These are phyloP conservation scores for Andrena praecox DNA, from an alignment of 2,888 invertebrate genomes.

Conservation along the genomic window DNA sequence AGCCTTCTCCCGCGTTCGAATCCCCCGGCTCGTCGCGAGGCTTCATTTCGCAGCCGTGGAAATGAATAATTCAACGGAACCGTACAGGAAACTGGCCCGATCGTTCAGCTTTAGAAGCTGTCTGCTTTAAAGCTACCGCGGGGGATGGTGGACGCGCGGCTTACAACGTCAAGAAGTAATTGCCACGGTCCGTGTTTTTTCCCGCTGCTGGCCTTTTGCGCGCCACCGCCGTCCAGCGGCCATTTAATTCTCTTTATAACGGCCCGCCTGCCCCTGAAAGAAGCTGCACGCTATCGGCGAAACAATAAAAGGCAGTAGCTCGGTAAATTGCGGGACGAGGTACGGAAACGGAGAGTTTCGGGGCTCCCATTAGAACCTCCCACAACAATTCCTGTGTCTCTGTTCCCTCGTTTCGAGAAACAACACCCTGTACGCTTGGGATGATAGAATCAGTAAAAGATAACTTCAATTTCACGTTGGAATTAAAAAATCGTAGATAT, in stretches of 20 bases:
- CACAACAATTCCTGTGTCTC: neutral
- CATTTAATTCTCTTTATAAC: slow-evolving; percentile 14
- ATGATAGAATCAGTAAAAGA: neutral
- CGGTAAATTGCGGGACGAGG: neutral
- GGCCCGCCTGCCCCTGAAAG: neutral
- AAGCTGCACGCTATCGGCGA: neutral
- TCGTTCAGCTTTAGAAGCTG: slow-evolving; percentile 36
- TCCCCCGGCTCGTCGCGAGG: neutral
- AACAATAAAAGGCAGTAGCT: slow-evolving; percentile 21
- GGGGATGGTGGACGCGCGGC: slow-evolving; percentile 12
- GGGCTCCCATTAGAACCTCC: slow-evolving; percentile 13
- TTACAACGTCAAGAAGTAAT: slow-evolving; percentile 36
- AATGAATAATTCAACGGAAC: slow-evolving; percentile 32
- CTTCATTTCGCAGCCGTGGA: neutral
- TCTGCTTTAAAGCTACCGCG: slow-evolving; percentile 50
- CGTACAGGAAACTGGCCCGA: neutral
- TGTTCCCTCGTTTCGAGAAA: neutral
- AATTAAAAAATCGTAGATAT: too few relatives aligned
- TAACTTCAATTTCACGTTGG: too few relatives aligned
- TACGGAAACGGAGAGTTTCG: slow-evolving; percentile 5
- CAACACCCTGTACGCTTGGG: neutral
- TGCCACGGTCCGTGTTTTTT: slow-evolving; percentile 22
- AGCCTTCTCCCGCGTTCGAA: neutral
- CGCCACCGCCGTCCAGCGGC: neutral
- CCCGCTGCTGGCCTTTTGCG: slow-evolving; percentile 1